Evolutionary conservation across 2,113 vertebrate species (phyloP), one percentile per base, ranked within the genome.

Genomic region (Sula dactylatra): DNA sequence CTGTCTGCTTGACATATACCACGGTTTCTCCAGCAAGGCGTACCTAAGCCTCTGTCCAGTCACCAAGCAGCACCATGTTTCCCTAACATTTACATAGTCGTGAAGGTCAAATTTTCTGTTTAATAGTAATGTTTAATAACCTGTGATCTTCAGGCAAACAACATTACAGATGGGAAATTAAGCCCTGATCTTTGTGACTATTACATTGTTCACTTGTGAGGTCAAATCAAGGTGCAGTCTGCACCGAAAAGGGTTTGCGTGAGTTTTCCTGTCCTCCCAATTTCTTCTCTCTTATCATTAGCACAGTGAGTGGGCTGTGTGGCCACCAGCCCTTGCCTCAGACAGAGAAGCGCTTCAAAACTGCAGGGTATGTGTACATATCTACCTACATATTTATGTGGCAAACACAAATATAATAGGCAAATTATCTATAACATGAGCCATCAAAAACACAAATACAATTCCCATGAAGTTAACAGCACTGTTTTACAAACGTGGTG

Each of bases 11-110:
- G 27, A 45, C 1, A 0, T 2, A 24, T 11, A 26, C 5, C 32
- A 73, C 25, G 10, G 15, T 21, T 85, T 36, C 29, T 71, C 54
- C 14, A 61, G 49, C 0, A 0, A 79, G 44, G 6, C 9, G 3
- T 19, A 20, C 7, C 59, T 32, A 40, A 85, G 56, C n/a, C 52
- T 69, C 71, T 47, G 26, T 32, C 50, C 38, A 55, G 78, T 50
- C 58, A 52, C n/a, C 70, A 72, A 59, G 56, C 26, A 92, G 56
- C 50, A 50, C 29, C 12, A 7, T 25, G 29, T 45, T 86, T 86
- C 66, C 47, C 70, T 61, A n/a, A 86, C 17, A 69, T 69, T 80
- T 73, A 34, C 54, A 36, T 4, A 52, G 36, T 54, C 59, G 31
- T 40, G 34, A 86, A 93, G 16, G 62, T 67, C 45, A 73, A 8